Percentiles rank a stretch among this genome's conserved stretches.
phyloP scores from a whole-genome alignment of 2,888 invertebrate genomes.

The Diploptera punctata region DNA sequence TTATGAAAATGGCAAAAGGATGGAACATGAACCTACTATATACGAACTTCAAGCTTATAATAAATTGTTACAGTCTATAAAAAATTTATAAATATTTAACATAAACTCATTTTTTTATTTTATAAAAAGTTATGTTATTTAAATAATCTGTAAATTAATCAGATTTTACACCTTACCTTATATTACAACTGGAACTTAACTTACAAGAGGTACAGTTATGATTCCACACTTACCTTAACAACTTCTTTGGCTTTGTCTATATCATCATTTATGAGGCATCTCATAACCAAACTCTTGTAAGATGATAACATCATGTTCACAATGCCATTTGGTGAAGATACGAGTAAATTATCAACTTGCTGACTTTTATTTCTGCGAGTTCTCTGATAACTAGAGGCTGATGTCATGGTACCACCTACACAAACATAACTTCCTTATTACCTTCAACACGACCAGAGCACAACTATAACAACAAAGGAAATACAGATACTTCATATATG shows the following conservation, averaged over 20 bases:
- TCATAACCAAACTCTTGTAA: conserved; percentile 75
- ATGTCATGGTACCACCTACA: background rate
- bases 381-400: conserved; percentile 20
- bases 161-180: too few species aligned
- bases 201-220: too few species aligned
- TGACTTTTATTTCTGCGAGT: conserved; percentile 14
- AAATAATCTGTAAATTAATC: too few species aligned
- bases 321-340: conserved; percentile 2
- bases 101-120: too few species aligned
- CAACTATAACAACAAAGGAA: too few species aligned
- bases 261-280: conserved; percentile 76
- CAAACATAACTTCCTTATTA: background rate
- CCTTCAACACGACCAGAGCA: too few species aligned
- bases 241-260: conserved; percentile 79
- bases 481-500: too few species aligned
- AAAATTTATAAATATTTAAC: too few species aligned
- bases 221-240: conserved; percentile 70
- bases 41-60: conserved; percentile 58
- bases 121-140: too few species aligned
- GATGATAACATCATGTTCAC: conserved; percentile 75
- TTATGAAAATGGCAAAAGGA: conserved; percentile 51
- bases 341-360: background rate
- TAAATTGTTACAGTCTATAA: background rate
- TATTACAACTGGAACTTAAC: too few species aligned
- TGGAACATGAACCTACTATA: conserved; percentile 61